A percentile compares a stretch with the other conserved stretches of the same genome.
These are phyloP conservation scores for Glossophaga mutica DNA, from an alignment of 2,797 vertebrate species.

Conservation along the genomic window DNA sequence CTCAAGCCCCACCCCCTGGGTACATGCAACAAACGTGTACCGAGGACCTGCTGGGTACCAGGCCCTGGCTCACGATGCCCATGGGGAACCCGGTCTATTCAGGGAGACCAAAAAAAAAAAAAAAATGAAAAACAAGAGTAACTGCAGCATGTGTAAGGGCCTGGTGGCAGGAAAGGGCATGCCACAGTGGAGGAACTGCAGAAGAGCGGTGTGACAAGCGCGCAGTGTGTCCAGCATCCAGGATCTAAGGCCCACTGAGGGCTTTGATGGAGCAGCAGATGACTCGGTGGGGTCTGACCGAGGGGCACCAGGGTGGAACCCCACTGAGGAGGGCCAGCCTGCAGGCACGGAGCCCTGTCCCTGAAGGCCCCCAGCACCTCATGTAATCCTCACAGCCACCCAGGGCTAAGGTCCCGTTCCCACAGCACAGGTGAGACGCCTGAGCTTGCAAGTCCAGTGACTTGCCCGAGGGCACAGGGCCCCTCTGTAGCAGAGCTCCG, in stretches of 20 bases:
- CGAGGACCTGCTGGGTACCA: not conserved
- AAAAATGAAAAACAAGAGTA: no score
- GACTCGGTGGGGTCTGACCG: not conserved
- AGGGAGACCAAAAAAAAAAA: not conserved
- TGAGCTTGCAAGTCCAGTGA: not conserved
- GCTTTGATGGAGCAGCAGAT: not conserved
- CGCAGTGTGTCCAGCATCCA: not conserved
- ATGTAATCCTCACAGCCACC: not conserved
- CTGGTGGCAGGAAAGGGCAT: not conserved
- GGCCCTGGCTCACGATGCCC: not conserved
- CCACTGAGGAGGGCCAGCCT: not conserved
- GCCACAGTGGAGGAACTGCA: not conserved
- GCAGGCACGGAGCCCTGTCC: not conserved
- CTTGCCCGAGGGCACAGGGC: not conserved
- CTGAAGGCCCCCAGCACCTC: not conserved
- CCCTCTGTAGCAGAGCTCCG: rapidly evolving
- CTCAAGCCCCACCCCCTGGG: not conserved
- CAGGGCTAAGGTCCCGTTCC: not conserved
- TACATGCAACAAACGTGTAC: not conserved
- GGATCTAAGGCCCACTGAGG: not conserved
- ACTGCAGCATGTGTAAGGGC: not conserved
- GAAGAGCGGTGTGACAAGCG: rapidly evolving
- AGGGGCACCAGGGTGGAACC: rapidly evolving
- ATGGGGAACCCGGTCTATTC: not conserved
- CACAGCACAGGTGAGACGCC: not conserved